Base-by-base conservation (phyloP, 2,888 invertebrate genomes). In the Lithophane leautieri region DNA sequence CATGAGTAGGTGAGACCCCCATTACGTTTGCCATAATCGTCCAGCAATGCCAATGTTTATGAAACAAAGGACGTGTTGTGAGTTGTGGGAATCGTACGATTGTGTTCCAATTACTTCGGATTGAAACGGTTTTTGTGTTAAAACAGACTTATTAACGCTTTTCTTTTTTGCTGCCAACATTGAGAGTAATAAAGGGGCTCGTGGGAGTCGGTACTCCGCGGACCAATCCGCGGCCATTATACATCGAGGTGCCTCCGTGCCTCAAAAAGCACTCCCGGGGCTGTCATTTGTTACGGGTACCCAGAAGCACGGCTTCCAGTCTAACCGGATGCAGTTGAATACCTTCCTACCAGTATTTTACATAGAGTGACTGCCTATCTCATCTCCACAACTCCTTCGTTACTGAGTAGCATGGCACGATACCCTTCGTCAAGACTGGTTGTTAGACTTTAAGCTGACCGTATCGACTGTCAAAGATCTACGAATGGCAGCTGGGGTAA, bases 1-100 rank as follows among this genome's bases (percentile, higher is more conserved):
- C 84, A 83, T 86, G 88, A 88, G 89, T 83, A 82, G 86, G 82
- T 86, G 87, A 88, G 89, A 85, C 81, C 86, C 85, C 89, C 91
- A 92, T 94, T 92, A 94, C 83, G 81, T 84, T 89, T 74, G 77
- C 94, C 92, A 90, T 94, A 94, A 89, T 76, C 66, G 93, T 89
- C 81, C n/a, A 66, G 88, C 91, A 93, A 92, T 93, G 93, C 82
- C 91, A 91, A 81, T 87, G 88, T 88, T 90, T 89, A 88, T 88
- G 83, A 86, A 90, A 89, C 86, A 90, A 84, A 79, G 83, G 68
- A 76, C 78, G 74, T 78, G 66, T 80, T 79, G 79, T 85, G 82
- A 85, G 85, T 80, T 78, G 78, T 86, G 77, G 84, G 84, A 84
- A 83, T 77, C 72, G 62, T 67, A 72, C 67, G 71, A 74, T 77